Conservation (phyloP, 2,797 vertebrate species). For the Danionella dracula region DNA sequence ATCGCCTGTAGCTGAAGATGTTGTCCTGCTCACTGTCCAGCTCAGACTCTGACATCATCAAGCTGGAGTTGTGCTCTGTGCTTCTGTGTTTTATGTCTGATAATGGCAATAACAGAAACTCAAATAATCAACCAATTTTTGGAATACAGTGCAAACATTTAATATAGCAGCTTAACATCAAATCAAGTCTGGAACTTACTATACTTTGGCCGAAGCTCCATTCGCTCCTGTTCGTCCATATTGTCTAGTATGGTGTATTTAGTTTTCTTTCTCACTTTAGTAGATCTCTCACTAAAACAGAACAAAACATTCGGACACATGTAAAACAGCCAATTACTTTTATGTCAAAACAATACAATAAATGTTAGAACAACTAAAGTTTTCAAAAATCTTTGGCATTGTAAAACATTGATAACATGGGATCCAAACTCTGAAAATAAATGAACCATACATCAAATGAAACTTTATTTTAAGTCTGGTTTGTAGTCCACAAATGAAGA, state of each 20-base stretch:
- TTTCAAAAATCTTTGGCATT: too few relatives aligned
- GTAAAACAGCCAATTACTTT: too few relatives aligned
- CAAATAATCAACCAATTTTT: neutral
- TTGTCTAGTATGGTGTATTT: constrained; percentile 88
- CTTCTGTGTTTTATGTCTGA: constrained; percentile 87
- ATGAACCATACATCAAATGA: too few relatives aligned
- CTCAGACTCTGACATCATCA: constrained; percentile 93
- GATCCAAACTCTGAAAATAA: too few relatives aligned
- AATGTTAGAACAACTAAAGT: too few relatives aligned
- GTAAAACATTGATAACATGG: too few relatives aligned
- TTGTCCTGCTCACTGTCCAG: constrained; percentile 88
- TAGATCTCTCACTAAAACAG: constrained; percentile 72
- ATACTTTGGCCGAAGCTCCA: constrained; percentile 85
- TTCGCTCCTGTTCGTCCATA: constrained; percentile 87
- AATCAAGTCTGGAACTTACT: constrained; percentile 53
- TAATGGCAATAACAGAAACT: constrained; percentile 12
- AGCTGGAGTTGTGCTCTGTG: constrained; percentile 87
- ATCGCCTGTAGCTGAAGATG: constrained; percentile 76
- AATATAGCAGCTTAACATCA: too few relatives aligned
- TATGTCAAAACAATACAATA: too few relatives aligned
- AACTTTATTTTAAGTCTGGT: too few relatives aligned
- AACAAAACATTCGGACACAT: constrained; percentile 4
- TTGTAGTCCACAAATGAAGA: too few relatives aligned
- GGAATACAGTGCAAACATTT: neutral
- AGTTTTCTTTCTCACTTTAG: constrained; percentile 82